Percentiles rank a stretch among this genome's conserved stretches.
phyloP scores from a whole-genome alignment of 2,113 vertebrate genomes.

The Corydoras maculifer region DNA sequence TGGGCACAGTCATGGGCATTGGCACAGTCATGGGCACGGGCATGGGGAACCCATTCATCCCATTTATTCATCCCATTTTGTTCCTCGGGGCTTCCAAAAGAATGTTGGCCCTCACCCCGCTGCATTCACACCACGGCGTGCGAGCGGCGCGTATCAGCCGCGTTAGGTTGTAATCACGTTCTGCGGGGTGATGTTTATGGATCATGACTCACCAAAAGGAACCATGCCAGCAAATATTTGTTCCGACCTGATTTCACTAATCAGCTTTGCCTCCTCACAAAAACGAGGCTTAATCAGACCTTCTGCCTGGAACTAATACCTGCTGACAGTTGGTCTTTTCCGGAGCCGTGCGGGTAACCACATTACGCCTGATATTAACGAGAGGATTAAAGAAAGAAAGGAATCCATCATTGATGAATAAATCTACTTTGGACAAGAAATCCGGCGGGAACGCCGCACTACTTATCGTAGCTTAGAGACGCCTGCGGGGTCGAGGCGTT shows the following conservation, averaged over 20 bases:
- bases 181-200: not conserved
- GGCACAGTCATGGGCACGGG: too few species aligned
- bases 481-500: too few species aligned
- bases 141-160: too few species aligned
- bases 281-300: conserved; percentile 1
- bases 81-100: too few species aligned
- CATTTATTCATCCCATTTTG: too few species aligned
- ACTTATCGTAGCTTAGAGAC: too few species aligned
- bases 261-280: not conserved
- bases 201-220: not conserved
- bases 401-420: conserved; percentile 26
- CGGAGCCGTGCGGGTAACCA: not conserved
- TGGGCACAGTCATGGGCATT: too few species aligned
- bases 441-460: not conserved
- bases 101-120: too few species aligned
- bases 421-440: not conserved
- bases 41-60: too few species aligned
- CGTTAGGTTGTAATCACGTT: not conserved
- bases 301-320: not conserved
- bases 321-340: not conserved
- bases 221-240: not conserved
- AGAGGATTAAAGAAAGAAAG: conserved; percentile 14
- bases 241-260: conserved; percentile 14
- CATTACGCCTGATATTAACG: not conserved
- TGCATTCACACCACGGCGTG: too few species aligned